These are phyloP conservation scores for Rhamnusium bicolor DNA, from an alignment of 2,888 invertebrate genomes.

Conservation along the genomic window DNA sequence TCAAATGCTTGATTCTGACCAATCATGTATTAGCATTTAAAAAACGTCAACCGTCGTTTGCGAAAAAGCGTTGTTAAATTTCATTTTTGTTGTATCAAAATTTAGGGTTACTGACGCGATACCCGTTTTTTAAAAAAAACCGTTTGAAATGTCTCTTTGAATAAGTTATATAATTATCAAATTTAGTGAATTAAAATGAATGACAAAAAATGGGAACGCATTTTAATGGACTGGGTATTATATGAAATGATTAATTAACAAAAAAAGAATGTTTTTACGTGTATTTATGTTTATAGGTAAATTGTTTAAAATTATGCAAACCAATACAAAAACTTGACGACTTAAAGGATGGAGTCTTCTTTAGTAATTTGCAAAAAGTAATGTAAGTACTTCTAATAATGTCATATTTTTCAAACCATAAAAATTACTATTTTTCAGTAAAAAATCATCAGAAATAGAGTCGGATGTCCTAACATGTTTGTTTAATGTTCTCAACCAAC, in stretches of 20 bases:
- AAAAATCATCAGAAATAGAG: constrained; percentile 51
- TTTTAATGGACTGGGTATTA: constrained; percentile 64
- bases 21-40: background rate
- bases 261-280: background rate
- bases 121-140: background rate
- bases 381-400: constrained; percentile 60
- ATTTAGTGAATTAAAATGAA: background rate
- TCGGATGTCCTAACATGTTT: constrained; percentile 56
- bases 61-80: background rate
- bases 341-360: constrained; percentile 63
- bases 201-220: constrained; percentile 56
- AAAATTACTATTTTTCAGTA: constrained; percentile 46
- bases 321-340: constrained; percentile 57
- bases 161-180: background rate
- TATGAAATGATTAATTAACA: background rate
- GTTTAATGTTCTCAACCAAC: constrained; percentile 55
- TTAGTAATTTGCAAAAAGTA: constrained; percentile 61
- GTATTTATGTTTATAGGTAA: constrained; percentile 61
- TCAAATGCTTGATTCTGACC: background rate
- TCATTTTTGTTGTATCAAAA: background rate
- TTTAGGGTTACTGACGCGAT: background rate
- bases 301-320: constrained; percentile 65
- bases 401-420: constrained; percentile 13
- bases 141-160: background rate
- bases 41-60: background rate